Conservation (phyloP, 1,140 invertebrate species). For the Temnothorax longispinosus region DNA sequence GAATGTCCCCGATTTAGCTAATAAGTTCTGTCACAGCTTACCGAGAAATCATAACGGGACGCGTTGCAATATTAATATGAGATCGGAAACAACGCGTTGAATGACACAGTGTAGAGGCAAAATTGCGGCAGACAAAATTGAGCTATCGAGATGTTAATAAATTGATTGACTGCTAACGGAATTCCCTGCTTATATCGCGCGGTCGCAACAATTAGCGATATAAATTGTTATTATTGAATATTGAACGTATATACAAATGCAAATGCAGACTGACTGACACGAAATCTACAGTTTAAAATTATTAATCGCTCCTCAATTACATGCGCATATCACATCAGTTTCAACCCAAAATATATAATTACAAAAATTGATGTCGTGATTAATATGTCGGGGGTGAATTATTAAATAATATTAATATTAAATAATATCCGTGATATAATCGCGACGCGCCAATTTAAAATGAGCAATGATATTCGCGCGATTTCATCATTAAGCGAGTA, state of each 20-base stretch:
- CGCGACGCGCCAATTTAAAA: slow-evolving; percentile 16
- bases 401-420: slow-evolving; percentile 42
- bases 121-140: slow-evolving; percentile 17
- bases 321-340: slow-evolving; percentile 43
- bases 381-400: slow-evolving; percentile 37
- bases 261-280: slow-evolving; percentile 4
- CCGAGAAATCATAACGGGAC: slow-evolving; percentile 10
- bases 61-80: slow-evolving; percentile 28
- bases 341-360: background rate
- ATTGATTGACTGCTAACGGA: slow-evolving; percentile 37
- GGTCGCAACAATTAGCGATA: slow-evolving; percentile 32
- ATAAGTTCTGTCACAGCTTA: slow-evolving; percentile 33
- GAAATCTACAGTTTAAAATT: slow-evolving; percentile 36
- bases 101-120: background rate
- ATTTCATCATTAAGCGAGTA: slow-evolving; percentile 21
- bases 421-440: slow-evolving; percentile 29
- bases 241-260: slow-evolving; percentile 8
- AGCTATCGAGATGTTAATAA: slow-evolving; percentile 45
- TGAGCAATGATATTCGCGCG: background rate
- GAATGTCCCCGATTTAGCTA: slow-evolving; percentile 46
- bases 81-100: background rate
- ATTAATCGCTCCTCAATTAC: slow-evolving; percentile 51
- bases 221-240: slow-evolving; percentile 47
- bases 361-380: slow-evolving; percentile 43
- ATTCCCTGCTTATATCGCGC: slow-evolving; percentile 19